phyloP scores from a whole-genome alignment of 1,140 invertebrate species.

The Megalopta genalis region DNA sequence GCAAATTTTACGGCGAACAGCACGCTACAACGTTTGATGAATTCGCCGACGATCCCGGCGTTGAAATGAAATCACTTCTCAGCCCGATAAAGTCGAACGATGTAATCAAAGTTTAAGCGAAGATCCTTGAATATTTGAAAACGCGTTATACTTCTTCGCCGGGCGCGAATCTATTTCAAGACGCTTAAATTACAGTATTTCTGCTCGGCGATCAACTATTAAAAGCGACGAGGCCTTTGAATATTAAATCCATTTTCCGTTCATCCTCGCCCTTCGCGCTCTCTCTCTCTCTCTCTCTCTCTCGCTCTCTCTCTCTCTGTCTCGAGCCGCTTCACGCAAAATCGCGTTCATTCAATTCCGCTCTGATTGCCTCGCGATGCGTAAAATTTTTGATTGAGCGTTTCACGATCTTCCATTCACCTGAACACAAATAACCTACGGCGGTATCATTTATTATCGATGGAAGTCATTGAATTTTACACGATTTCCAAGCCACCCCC shows the following conservation, averaged over 20 bases:
- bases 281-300: too few species aligned
- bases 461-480: constrained; percentile 17
- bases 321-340: not conserved
- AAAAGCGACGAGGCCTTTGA: not conserved
- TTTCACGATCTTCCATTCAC: constrained; percentile 39
- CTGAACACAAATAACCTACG: constrained; percentile 14
- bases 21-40: constrained; percentile 22
- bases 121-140: constrained; percentile 21
- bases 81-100: constrained; percentile 1
- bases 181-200: constrained; percentile 7
- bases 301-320: not conserved
- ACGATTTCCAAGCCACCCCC: constrained; percentile 16
- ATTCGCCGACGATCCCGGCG: not conserved
- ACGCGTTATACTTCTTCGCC: not conserved
- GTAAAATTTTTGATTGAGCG: constrained; percentile 42
- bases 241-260: constrained; percentile 14
- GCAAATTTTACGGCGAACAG: constrained; percentile 1
- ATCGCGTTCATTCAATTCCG: constrained; percentile 11
- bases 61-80: not conserved
- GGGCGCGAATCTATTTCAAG: not conserved
- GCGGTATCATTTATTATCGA: constrained; percentile 23
- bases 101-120: constrained; percentile 29
- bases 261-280: not conserved
- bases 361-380: constrained; percentile 18
- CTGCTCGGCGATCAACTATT: constrained; percentile 8